Conservation (phyloP, 2,113 vertebrate genomes). For the Melanocharis versteri region DNA sequence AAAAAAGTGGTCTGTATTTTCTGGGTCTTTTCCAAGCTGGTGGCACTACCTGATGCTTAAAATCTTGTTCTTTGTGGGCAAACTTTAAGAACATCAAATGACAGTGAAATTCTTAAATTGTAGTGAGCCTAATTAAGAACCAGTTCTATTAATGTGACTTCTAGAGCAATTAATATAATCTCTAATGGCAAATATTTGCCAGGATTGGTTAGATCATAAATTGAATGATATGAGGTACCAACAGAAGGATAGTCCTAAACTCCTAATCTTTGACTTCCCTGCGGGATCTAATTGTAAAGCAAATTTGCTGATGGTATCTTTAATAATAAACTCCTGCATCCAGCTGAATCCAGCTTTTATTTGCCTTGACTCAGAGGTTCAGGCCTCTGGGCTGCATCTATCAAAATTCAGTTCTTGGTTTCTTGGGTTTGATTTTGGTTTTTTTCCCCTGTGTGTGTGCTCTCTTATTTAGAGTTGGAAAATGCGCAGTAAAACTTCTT, state of each 20-base stretch:
- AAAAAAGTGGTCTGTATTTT: not conserved
- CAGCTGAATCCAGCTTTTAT: not conserved
- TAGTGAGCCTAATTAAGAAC: not conserved
- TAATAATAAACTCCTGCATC: not conserved
- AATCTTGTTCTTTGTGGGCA: not conserved
- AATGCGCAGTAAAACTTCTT: not conserved
- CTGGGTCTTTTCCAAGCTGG: not conserved
- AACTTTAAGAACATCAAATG: not conserved
- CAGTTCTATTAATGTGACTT: not conserved
- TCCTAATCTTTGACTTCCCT: not conserved
- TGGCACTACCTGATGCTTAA: not conserved
- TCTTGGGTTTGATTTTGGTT: not conserved
- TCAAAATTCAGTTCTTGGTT: not conserved
- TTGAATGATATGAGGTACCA: not conserved
- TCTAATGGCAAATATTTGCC: not conserved
- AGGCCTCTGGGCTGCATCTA: not conserved
- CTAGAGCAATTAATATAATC: not conserved
- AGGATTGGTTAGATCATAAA: not conserved
- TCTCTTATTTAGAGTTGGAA: not conserved
- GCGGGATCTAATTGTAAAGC: not conserved
- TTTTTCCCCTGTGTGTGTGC: accelerated
- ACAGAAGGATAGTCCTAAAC: not conserved
- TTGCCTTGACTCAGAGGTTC: not conserved
- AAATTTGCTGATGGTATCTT: not conserved
- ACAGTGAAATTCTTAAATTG: not conserved